These are phyloP conservation scores for Hemistola chrysoprasaria DNA, from an alignment of 2,888 invertebrate genomes.

Conservation along the genomic window DNA sequence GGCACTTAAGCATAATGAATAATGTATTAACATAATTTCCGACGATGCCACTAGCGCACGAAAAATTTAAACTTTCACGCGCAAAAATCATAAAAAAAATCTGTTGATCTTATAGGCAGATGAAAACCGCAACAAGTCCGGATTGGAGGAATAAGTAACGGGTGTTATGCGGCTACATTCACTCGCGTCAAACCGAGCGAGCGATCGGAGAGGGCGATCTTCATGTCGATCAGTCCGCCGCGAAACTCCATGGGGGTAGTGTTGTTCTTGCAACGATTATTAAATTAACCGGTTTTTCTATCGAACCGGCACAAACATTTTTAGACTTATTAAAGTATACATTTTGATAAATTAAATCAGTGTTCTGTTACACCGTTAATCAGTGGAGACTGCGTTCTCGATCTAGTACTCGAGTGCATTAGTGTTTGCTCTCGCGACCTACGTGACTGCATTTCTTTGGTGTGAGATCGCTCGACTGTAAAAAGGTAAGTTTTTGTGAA, in stretches of 20 bases:
- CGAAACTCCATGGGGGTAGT: constrained; percentile 65
- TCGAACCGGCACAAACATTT: constrained; percentile 47
- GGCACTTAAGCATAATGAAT: constrained; percentile 37
- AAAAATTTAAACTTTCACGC: constrained; percentile 62
- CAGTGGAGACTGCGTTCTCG: constrained; percentile 57
- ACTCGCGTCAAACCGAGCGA: constrained; percentile 53
- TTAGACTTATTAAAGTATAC: constrained; percentile 38
- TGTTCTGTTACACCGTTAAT: constrained; percentile 62
- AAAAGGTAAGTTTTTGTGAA: constrained; percentile 73
- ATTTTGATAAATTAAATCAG: constrained; percentile 43
- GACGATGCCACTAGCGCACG: constrained; percentile 7
- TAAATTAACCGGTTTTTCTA: constrained; percentile 50
- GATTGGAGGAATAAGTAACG: constrained; percentile 58
- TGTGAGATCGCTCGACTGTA: constrained; percentile 68
- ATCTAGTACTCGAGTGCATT: constrained; percentile 58
- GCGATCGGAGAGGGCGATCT: constrained; percentile 62
- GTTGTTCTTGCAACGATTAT: constrained; percentile 41
- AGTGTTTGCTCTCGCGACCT: constrained; percentile 71
- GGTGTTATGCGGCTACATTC: constrained; percentile 58
- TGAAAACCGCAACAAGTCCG: constrained; percentile 24
- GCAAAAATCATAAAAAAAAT: constrained; percentile 40
- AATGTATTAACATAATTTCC: constrained; percentile 40
- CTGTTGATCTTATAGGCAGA: constrained; percentile 46
- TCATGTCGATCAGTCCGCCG: constrained; percentile 73
- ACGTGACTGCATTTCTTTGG: constrained; percentile 69